These are phyloP conservation scores for Clitarchus hookeri DNA, from an alignment of 2,888 invertebrate species.

Conservation along the genomic window DNA sequence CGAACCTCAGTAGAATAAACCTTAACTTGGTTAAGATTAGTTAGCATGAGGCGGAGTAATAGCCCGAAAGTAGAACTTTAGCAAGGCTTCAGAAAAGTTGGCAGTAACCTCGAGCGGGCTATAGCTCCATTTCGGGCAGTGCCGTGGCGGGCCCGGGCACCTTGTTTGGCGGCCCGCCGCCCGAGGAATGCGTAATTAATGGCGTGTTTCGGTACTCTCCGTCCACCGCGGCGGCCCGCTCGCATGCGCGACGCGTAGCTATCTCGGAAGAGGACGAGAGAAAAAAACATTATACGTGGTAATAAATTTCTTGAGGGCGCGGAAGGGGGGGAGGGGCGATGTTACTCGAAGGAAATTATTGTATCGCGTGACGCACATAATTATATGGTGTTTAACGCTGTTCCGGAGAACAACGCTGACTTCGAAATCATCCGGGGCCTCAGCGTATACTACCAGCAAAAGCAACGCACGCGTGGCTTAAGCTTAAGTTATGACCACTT, in stretches of 20 bases:
- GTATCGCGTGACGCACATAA: slow-evolving; percentile 9
- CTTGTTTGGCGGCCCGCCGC: too few species aligned
- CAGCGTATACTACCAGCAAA: background rate
- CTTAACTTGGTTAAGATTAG: too few species aligned
- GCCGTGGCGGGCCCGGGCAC: too few species aligned
- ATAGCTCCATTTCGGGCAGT: too few species aligned
- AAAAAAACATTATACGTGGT: background rate
- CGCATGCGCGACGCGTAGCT: background rate
- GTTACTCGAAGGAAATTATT: background rate
- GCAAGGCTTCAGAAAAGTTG: too few species aligned
- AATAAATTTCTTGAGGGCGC: background rate
- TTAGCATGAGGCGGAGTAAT: too few species aligned
- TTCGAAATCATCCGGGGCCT: background rate
- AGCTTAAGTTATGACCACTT: background rate
- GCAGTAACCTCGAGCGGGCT: too few species aligned
- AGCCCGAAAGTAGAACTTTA: too few species aligned
- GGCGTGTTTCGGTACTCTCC: background rate
- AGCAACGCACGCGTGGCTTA: background rate
- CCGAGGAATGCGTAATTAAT: too few species aligned
- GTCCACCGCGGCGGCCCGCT: background rate
- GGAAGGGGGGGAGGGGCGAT: background rate
- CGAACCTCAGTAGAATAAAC: too few species aligned
- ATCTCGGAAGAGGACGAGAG: background rate
- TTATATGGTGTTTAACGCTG: background rate
- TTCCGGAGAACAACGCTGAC: background rate